Conservation (phyloP, 1,140 invertebrate species). For the Intoshia linei region DNA sequence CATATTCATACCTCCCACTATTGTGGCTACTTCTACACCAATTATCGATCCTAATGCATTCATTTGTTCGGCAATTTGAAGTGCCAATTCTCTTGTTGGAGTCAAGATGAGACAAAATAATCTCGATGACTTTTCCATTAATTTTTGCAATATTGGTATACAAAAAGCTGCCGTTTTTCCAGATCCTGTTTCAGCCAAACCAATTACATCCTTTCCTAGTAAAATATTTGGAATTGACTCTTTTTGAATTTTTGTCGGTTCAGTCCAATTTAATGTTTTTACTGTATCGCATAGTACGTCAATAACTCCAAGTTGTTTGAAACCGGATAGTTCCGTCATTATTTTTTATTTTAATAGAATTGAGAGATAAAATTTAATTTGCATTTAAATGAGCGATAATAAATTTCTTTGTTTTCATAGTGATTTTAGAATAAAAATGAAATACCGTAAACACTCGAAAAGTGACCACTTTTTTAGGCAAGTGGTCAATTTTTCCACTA, state of each 20-base stretch:
- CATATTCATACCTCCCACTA: constrained; percentile 94
- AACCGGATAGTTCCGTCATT: too few species aligned
- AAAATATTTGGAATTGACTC: constrained; percentile 62
- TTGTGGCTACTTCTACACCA: constrained; percentile 54
- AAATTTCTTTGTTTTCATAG: too few species aligned
- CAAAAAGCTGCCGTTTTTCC: constrained; percentile 92
- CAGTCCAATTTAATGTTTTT: constrained; percentile 57
- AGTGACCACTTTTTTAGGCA: too few species aligned
- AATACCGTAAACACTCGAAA: too few species aligned
- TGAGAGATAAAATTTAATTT: too few species aligned
- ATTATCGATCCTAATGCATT: constrained; percentile 36
- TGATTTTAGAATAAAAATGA: too few species aligned
- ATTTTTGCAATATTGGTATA: constrained; percentile 56
- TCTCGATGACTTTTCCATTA: constrained; percentile 57
- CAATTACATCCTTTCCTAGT: constrained; percentile 60
- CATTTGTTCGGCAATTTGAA: constrained; percentile 78
- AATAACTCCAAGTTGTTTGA: constrained; percentile 55
- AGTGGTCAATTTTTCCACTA: too few species aligned
- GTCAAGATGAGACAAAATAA: constrained; percentile 71
- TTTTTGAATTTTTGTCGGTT: constrained; percentile 62
- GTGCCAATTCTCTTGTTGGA: constrained; percentile 76
- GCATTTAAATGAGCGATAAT: too few species aligned
- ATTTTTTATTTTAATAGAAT: too few species aligned
- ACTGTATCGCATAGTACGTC: constrained; percentile 64
- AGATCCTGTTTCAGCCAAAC: constrained; percentile 76